Percentiles rank a stretch among this genome's conserved stretches.
These are phyloP conservation scores for Elaphurus davidianus DNA, from an alignment of 2,113 vertebrate genomes.

Conservation along the genomic window DNA sequence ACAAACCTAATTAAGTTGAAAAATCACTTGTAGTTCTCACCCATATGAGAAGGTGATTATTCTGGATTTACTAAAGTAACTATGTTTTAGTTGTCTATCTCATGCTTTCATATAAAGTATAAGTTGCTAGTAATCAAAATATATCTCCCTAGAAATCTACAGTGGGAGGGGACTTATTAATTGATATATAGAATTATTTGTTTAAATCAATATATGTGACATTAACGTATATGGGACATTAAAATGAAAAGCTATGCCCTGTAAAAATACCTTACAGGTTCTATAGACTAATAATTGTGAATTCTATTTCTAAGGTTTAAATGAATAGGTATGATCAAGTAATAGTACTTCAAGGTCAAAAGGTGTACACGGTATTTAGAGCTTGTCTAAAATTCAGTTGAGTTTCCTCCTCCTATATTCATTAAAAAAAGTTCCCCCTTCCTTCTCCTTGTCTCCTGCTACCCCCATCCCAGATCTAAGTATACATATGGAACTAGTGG, in stretches of 20 bases:
- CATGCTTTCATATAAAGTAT: not conserved
- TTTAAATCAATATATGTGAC: not conserved
- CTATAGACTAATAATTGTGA: not conserved
- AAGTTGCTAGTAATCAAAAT: not conserved
- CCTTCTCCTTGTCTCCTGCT: not conserved
- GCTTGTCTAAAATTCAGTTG: conserved; percentile 6
- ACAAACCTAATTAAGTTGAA: not conserved
- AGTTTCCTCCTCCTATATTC: not conserved
- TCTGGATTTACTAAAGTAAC: not conserved
- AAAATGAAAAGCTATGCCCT: not conserved
- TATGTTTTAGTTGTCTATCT: not conserved
- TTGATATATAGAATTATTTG: not conserved
- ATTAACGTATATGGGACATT: not conserved
- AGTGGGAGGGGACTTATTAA: not conserved
- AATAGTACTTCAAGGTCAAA: not conserved
- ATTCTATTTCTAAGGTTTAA: not conserved
- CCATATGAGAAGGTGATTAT: not conserved
- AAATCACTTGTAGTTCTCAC: not conserved
- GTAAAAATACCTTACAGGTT: not conserved
- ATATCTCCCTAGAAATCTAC: not conserved
- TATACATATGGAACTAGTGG: not conserved
- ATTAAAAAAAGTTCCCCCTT: not conserved
- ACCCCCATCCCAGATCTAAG: not conserved
- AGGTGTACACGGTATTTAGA: not conserved
- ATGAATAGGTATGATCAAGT: not conserved